Base-by-base conservation (phyloP, 1,140 invertebrate genomes). In the Myzus persicae region DNA sequence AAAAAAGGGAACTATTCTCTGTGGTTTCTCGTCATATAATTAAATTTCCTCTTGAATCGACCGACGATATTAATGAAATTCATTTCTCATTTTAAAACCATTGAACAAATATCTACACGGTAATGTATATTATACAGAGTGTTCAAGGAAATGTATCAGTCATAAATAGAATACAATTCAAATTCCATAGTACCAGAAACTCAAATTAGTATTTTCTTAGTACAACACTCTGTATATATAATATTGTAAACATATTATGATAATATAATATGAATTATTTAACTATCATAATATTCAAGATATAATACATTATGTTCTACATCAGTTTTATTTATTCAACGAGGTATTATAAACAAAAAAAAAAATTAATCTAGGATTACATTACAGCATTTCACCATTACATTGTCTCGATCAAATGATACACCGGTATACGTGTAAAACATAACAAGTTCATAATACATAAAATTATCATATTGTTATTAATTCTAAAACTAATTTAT, bases 31-130 rank as follows among this genome's bases (percentile, higher is more conserved):
- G 26, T 31, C 48, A 40, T 40, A 59, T 90, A 90, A 90, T 90
- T 90, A 90, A 54, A 59, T 90, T 40, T 54, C 48, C 36, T 24
- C 36, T 1, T 26, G 46, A 36, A 54, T 38, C 88, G 14, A 38
- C 51, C 48, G 22, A 90, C 22, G 88, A 18, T 90, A 90, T 54
- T 90, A 51, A 90, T 51, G 54, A 90, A 90, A 90, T 40, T 36
- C 46, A 90, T 90, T 54, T 38, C 88, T 40, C 36, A 90, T 59
- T 36, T 90, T 59, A 40, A 26, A 90, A 90, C 46, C 48, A 54
- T 24, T 26, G 48, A 90, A 54, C 48, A 38, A 54, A 90, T 54
- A 26, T 24, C n/a, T 81, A 38, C 7, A 81, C 2, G 38, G 11
- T 84, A 18, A 11, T 42, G 24, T 84, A 82, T 38, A 82, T 51